These are phyloP conservation scores for Silurus glanis DNA, from an alignment of 2,113 vertebrate genomes.

Conservation along the genomic window DNA sequence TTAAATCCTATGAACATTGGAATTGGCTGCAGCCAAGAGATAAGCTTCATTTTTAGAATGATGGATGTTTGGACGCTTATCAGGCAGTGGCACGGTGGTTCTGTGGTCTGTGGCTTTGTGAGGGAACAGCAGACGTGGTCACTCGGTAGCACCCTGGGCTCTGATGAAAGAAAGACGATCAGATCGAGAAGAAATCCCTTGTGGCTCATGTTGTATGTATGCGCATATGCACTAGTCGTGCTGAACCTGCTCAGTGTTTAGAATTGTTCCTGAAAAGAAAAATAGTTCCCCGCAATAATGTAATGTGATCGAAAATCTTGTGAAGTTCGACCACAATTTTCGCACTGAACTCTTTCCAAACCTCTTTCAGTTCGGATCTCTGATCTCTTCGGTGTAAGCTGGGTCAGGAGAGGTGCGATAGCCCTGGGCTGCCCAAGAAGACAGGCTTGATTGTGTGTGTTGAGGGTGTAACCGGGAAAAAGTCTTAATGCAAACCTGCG, in stretches of 20 bases:
- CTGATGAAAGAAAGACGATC: background rate
- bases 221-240: background rate
- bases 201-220: background rate
- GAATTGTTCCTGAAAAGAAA: background rate
- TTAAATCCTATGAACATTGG: background rate
- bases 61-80: conserved; percentile 35
- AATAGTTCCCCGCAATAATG: conserved; percentile 6
- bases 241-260: background rate
- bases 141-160: background rate
- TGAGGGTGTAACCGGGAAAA: conserved; percentile 56
- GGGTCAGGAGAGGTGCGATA: conserved; percentile 53
- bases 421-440: conserved; percentile 25
- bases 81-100: conserved; percentile 20
- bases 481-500: conserved; percentile 47
- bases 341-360: conserved; percentile 24
- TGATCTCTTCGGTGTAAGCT: conserved; percentile 35
- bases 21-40: conserved; percentile 16
- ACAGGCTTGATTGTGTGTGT: conserved; percentile 51
- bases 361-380: conserved; percentile 43
- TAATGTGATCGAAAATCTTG: conserved; percentile 11
- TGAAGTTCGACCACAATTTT: conserved; percentile 6
- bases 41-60: conserved; percentile 15
- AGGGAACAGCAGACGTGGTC: conserved; percentile 12
- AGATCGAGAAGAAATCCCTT: background rate
- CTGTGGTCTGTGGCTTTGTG: conserved; percentile 16